Base-by-base conservation (phyloP, 1,140 invertebrate species). In the Sitodiplosis mosellana region DNA sequence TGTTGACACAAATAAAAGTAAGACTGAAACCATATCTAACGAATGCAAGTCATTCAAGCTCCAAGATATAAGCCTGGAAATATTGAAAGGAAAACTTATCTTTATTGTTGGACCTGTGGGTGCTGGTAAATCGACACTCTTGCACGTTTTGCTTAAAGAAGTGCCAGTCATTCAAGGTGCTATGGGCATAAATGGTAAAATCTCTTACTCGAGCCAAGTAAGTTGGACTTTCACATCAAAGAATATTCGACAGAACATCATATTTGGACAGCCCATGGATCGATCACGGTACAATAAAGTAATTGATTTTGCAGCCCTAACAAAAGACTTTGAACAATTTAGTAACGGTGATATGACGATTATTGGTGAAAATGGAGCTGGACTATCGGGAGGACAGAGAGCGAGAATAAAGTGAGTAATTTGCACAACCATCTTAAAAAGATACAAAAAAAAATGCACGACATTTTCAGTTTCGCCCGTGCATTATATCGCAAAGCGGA, bases 361-460 rank as follows among this genome's bases (percentile, higher is more conserved):
- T 7, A 83, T 92, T 1, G 87, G 87, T 14, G 87, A 91, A 54
- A 64, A 82, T 44, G 86, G 87, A 19, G 77, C 78, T 3, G 82
- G 80, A 1, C 65, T 90, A 0, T 86, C 81, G 46, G 87, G 87
- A 2, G 87, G 87, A 33, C 87, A 91, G 56, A 87, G 83, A 61
- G 86, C 86, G 7, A 68, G 86, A 51, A 79, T 91, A 5, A 86
- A 81, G 64, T 63, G 83, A 14, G 81, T 76, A 1, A 67, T 73
- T 66, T 70, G 4, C 50, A 15, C 8, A 18, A 12, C 27, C 11
- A 37, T 5, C 8, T 5, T 27, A 20, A 7, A 8, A 8, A 20
- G 7, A 15, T 8, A 36, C 8, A 20, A 47, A 47, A 10, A 4
- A 37, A 47, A 7, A 18, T 19, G 40, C 6, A 10, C 8, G 6